Conservation (phyloP, 2,797 vertebrate species). For the Oreochromis mossambicus region DNA sequence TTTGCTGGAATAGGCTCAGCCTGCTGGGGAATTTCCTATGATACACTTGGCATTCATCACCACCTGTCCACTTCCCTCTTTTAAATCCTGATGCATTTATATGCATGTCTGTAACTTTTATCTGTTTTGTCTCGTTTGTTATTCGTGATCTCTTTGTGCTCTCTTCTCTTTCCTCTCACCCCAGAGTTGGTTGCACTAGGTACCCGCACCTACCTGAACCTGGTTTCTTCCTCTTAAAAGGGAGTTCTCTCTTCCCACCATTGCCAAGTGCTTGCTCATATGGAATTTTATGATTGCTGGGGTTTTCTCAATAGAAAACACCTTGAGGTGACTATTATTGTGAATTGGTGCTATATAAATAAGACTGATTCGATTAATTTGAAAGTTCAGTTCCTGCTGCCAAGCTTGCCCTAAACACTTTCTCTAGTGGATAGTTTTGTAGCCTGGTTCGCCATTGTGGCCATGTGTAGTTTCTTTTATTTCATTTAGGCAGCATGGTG, state of each 20-base stretch:
- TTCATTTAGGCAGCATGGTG: neutral
- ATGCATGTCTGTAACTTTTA: neutral
- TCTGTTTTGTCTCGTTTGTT: neutral
- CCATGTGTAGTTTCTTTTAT: neutral
- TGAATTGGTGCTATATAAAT: neutral
- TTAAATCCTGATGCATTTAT: neutral
- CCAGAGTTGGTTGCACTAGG: neutral
- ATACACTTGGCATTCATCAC: neutral
- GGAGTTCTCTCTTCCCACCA: neutral
- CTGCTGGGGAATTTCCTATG: neutral
- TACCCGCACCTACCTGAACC: accelerated
- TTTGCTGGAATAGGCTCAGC: neutral
- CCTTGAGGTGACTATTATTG: neutral
- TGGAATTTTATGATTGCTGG: neutral
- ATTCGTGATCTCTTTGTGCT: neutral
- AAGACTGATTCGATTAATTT: neutral
- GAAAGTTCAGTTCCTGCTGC: neutral
- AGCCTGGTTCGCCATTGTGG: neutral
- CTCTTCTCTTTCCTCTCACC: neutral
- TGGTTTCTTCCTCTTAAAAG: neutral
- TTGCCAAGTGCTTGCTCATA: neutral
- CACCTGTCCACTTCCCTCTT: neutral
- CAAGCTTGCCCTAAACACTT: accelerated
- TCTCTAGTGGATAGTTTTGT: neutral
- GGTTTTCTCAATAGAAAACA: neutral